Percentiles rank a stretch among this genome's conserved stretches.
Conservation (phyloP, 1,140 invertebrate species). For the Drosophila orosa region DNA sequence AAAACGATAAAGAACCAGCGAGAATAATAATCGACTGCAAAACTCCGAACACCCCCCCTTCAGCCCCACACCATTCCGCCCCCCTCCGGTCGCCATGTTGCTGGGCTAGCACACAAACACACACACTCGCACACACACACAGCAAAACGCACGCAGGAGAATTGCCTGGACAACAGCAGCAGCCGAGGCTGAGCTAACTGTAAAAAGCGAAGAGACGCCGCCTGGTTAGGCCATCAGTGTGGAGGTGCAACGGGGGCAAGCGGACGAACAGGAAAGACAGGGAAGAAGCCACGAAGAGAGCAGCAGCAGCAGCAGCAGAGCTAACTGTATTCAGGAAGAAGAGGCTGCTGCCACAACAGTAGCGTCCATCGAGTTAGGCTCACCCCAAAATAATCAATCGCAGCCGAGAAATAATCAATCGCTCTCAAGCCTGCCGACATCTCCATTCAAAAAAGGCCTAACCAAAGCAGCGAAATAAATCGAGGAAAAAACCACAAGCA, state of each 20-base stretch:
- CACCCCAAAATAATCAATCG: constrained; percentile 22
- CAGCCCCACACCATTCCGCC: constrained; percentile 8
- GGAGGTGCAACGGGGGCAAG: constrained; percentile 73
- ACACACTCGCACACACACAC: constrained; percentile 32
- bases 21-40: constrained; percentile 41
- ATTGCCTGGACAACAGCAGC: constrained; percentile 34
- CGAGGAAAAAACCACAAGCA: neutral
- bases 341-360: constrained; percentile 28
- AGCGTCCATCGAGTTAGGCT: constrained; percentile 37
- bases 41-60: constrained; percentile 38
- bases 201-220: constrained; percentile 48
- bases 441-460: constrained; percentile 59
- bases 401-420: constrained; percentile 22
- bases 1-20: constrained; percentile 39
- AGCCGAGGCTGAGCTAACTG: constrained; percentile 30
- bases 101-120: constrained; percentile 66
- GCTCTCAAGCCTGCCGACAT: constrained; percentile 55
- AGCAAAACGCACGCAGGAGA: constrained; percentile 14
- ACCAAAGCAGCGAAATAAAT: constrained; percentile 35
- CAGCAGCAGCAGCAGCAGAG: constrained; percentile 8
- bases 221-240: constrained; percentile 78
- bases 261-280: constrained; percentile 1
- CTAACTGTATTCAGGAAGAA: constrained; percentile 27
- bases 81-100: constrained; percentile 61
- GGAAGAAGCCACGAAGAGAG: constrained; percentile 7